Evolutionary conservation across 2,888 invertebrate species (phyloP).

Genomic region (Shargacucullia verbasci): DNA sequence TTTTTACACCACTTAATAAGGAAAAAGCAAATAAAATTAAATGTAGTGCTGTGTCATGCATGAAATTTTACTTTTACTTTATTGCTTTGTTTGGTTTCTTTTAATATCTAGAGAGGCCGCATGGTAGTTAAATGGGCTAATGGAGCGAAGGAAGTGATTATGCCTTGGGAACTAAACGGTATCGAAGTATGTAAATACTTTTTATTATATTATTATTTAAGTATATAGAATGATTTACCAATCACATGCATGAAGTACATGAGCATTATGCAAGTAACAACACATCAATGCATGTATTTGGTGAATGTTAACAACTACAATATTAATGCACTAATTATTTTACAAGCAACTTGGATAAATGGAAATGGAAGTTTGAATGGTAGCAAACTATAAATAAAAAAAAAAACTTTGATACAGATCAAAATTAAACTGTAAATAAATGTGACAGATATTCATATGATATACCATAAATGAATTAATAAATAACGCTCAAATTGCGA

Average conservation of each 20-base stretch:
- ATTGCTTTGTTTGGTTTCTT: slow-evolving; percentile 81
- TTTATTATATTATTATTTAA: slow-evolving; percentile 58
- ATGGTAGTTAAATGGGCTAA: slow-evolving; percentile 89
- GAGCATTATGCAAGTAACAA: slow-evolving; percentile 35
- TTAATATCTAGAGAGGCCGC: slow-evolving; percentile 84
- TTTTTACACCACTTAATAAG: slow-evolving; percentile 9
- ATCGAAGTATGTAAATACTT: slow-evolving; percentile 81
- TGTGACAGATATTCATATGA: too few species aligned
- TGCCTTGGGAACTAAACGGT: slow-evolving; percentile 86
- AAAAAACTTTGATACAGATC: too few species aligned
- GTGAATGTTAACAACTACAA: slow-evolving; percentile 28
- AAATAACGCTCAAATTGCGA: too few species aligned
- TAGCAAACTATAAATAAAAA: not conserved
- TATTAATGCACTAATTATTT: slow-evolving; percentile 18
- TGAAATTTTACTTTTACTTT: slow-evolving; percentile 76
- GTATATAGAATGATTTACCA: slow-evolving; percentile 39
- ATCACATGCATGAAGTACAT: slow-evolving; percentile 50
- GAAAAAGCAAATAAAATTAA: slow-evolving; percentile 15
- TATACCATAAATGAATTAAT: too few species aligned
- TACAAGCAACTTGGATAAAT: slow-evolving; percentile 28
- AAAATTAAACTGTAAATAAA: too few species aligned
- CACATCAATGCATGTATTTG: slow-evolving; percentile 50
- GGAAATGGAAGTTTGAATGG: not conserved
- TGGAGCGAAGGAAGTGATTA: slow-evolving; percentile 85
- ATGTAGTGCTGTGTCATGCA: slow-evolving; percentile 64